Evolutionary conservation across 2,797 vertebrate genomes (phyloP).

Genomic region (Meda fulgida): DNA sequence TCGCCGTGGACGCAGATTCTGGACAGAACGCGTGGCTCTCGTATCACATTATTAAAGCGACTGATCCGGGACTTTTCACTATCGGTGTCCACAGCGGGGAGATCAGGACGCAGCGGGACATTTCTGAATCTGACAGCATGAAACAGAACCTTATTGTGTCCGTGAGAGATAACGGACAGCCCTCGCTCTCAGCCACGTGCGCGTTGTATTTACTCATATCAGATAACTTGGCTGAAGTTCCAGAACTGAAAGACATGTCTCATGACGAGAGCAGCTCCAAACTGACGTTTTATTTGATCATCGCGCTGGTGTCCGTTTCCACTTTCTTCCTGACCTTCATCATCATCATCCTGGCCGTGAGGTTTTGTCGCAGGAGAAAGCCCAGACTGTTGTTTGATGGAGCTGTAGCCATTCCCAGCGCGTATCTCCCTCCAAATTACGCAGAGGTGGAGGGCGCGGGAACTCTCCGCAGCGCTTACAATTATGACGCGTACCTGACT

Average conservation of each 20-base stretch:
- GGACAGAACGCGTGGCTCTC: not conserved
- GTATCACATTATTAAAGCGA: conserved; percentile 4
- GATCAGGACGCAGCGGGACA: conserved; percentile 19
- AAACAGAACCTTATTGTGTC: conserved; percentile 66
- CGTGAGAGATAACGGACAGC: conserved; percentile 57
- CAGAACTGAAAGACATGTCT: conserved; percentile 20
- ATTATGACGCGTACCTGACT: conserved; percentile 72
- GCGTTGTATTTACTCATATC: conserved; percentile 5
- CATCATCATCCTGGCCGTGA: conserved; percentile 57
- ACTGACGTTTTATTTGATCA: conserved; percentile 65
- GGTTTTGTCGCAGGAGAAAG: conserved; percentile 57
- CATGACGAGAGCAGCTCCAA: conserved; percentile 52
- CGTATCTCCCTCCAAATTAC: conserved; percentile 30
- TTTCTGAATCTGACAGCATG: conserved; percentile 49
- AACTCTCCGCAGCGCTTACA: conserved; percentile 62
- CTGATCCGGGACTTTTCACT: conserved; percentile 13
- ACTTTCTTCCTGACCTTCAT: conserved; percentile 62
- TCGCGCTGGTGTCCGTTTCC: conserved; percentile 67
- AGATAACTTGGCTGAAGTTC: conserved; percentile 21
- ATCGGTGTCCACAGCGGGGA: conserved; percentile 21
- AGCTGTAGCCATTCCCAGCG: conserved; percentile 54
- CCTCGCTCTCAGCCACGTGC: not conserved
- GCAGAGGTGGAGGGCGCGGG: conserved; percentile 52
- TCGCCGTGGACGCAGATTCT: conserved; percentile 32
- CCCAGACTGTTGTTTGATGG: conserved; percentile 59